These are phyloP conservation scores for Marmota monax DNA, from an alignment of 2,113 vertebrate genomes.

Conservation along the genomic window DNA sequence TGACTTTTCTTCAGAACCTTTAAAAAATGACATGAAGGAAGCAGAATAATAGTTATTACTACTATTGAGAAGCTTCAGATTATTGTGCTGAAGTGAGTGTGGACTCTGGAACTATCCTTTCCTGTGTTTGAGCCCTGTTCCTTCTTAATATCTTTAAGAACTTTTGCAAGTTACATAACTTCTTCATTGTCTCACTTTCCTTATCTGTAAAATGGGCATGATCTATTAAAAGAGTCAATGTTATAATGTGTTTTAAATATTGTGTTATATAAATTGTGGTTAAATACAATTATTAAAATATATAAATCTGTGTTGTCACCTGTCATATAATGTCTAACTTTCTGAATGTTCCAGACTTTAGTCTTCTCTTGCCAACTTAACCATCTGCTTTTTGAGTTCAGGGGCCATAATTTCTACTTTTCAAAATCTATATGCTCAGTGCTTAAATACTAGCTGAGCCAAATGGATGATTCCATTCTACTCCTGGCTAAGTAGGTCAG, in stretches of 20 bases:
- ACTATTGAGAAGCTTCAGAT: neutral
- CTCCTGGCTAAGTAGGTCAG: neutral
- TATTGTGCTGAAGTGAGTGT: neutral
- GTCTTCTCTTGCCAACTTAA: neutral
- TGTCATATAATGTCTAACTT: neutral
- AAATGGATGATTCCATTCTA: neutral
- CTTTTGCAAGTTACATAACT: neutral
- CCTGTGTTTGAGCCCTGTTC: neutral
- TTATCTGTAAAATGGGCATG: neutral
- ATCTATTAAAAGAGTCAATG: neutral
- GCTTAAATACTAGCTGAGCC: neutral
- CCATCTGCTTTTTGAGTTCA: neutral
- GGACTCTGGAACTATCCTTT: neutral
- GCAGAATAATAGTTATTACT: neutral
- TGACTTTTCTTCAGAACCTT: slow-evolving; percentile 11
- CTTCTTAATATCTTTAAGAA: neutral
- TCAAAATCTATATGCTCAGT: neutral
- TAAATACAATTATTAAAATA: neutral
- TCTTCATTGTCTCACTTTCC: neutral
- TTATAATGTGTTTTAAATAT: neutral
- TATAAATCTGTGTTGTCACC: neutral
- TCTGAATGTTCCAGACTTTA: neutral
- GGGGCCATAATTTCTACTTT: neutral
- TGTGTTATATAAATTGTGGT: neutral
- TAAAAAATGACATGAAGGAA: neutral